Percentiles rank a stretch among this genome's conserved stretches.
Evolutionary conservation across 2,888 invertebrate genomes (phyloP).

Genomic region (Diarsia brunnea): DNA sequence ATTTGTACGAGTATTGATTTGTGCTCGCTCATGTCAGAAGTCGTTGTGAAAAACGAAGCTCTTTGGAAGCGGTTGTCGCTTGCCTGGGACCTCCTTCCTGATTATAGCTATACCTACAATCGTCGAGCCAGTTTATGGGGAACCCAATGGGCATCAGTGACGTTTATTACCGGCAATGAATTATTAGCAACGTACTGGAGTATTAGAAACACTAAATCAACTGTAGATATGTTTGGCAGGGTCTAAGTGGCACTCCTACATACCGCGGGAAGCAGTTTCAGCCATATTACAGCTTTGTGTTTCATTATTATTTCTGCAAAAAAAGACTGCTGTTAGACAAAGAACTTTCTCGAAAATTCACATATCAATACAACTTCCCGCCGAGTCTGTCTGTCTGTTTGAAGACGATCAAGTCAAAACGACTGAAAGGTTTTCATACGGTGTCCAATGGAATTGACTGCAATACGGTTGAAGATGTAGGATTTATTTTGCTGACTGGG

Average conservation of each 20-base stretch:
- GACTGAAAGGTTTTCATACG: not conserved
- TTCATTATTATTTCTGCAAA: not conserved
- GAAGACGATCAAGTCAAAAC: not conserved
- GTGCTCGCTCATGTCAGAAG: not conserved
- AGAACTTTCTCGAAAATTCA: not conserved
- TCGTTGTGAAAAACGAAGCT: not conserved
- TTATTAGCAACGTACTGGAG: constrained; percentile 24
- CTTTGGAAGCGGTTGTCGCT: not conserved
- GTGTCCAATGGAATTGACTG: not conserved
- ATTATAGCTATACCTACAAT: not conserved
- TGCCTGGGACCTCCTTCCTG: not conserved
- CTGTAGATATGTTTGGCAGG: not conserved
- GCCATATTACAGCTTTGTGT: not conserved
- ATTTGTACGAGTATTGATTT: too few species aligned
- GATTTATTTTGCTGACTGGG: not conserved
- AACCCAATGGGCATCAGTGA: constrained; percentile 37
- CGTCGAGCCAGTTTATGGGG: constrained; percentile 23
- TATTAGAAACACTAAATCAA: constrained; percentile 44
- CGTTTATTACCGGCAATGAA: constrained; percentile 36
- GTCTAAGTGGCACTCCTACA: not conserved
- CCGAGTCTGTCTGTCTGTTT: not conserved
- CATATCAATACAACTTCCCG: not conserved
- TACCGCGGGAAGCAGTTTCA: not conserved
- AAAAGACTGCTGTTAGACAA: not conserved
- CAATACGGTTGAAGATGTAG: not conserved